Conservation (phyloP, 2,113 vertebrate species). For the Smithornis capensis region DNA sequence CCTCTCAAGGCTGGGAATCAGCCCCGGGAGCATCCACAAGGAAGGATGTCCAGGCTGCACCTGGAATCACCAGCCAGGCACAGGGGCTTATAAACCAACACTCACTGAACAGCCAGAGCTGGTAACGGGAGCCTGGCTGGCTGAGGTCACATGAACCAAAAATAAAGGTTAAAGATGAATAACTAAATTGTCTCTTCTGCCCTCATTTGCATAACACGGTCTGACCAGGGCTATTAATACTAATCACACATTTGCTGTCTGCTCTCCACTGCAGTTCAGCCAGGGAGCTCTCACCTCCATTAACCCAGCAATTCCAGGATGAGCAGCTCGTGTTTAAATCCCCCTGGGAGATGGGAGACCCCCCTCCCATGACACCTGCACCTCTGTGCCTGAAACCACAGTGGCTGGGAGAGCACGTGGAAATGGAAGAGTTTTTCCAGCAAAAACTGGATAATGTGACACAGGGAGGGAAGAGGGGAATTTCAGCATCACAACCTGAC, state of each 20-base stretch:
- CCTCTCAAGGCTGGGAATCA: not conserved
- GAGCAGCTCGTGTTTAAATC: accelerated
- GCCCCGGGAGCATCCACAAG: accelerated
- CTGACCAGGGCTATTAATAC: not conserved
- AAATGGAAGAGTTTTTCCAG: accelerated
- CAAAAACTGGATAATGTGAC: accelerated
- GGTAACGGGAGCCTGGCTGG: not conserved
- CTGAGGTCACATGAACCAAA: not conserved
- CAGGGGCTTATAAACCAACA: accelerated
- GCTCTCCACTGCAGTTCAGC: not conserved
- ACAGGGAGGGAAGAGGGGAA: not conserved
- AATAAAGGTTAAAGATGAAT: slow-evolving; percentile 49
- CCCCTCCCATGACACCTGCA: not conserved
- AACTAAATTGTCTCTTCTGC: not conserved
- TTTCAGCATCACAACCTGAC: accelerated
- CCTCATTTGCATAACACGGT: not conserved
- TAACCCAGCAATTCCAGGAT: not conserved
- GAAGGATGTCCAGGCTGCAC: not conserved
- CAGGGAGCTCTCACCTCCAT: not conserved
- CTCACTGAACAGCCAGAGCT: not conserved
- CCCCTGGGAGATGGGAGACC: not conserved
- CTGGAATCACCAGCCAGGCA: accelerated
- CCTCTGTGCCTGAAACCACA: not conserved
- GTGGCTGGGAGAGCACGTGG: not conserved
- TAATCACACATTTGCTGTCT: not conserved